Evolutionary conservation across 1,140 invertebrate genomes (phyloP), one percentile per base, ranked within the genome.

Genomic region (Listronotus oregonensis): DNA sequence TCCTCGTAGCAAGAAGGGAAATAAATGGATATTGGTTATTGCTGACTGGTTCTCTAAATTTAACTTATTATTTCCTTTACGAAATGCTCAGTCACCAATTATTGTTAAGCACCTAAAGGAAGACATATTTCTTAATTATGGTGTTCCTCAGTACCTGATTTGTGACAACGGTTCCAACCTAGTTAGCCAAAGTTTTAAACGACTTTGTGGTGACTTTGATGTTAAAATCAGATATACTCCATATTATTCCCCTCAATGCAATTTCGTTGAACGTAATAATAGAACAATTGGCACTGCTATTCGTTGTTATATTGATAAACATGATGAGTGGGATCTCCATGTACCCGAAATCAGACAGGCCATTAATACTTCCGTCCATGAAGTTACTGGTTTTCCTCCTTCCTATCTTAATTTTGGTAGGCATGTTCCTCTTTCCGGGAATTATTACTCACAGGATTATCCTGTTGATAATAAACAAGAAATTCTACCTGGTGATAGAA

Each of bases 1-100:
- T n/a, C 70, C 72, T 0, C 31, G 57, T 11, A 77, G 68, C 11
- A 31, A 37, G 5, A 46, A 31, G 15, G 69, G 70, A 3, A 72
- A 75, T 63, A 68, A 58, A 12, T 79, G 76, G 67, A 65, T 81
- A 8, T 47, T 81, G 3, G 77, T 37, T 27, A 27, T 27, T 5
- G 21, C 21, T 34, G 76, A 80, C 34, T 68, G 64, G 61, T 65
- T 66, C 31, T 39, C 70, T 57, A 47, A 75, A 71, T 47, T 72
- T 69, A 39, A 66, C 7, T 17, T 71, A 3, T 11, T 68, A n/a
- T 34, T 40, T 12, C 58, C 65, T 11, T 44, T 68, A 43, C 14
- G 62, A 14, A 43, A 59, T 32, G 59, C 59, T n/a, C 59, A 37
- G 2, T 39, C 66, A 31, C 31, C 37, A 8, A 37, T 8, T 56